Base-by-base conservation (phyloP, 2,797 vertebrate genomes). In the Muraenolepis orangiensis region DNA sequence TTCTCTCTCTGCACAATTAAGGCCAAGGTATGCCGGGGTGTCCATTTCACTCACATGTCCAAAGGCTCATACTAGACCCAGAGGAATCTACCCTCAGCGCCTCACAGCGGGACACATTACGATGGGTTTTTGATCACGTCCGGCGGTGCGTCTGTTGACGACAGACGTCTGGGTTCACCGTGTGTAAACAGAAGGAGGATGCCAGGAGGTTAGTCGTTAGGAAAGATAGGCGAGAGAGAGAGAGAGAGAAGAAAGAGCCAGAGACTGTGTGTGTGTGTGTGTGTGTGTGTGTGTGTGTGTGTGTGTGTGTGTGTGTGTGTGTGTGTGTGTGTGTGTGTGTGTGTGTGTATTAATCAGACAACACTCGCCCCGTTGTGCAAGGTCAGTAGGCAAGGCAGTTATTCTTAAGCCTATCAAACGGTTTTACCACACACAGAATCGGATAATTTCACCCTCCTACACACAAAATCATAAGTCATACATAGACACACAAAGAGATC, bases 301-400 rank as follows among this genome's bases (percentile, higher is more conserved):
- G 61, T 34, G 42, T 20, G 5, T 20, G 40, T 14, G 13, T 42
- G 16, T 34, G 72, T 23, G 36, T 78, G 76, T 83, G 72, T 80
- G 77, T 80, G 31, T 23, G 32, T 38, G 29, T 23, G 67, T 38
- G 76, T 86, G 61, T 78, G 82, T 23, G 74, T 87, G 88, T 84
- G 57, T 72, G 69, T 16, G 61, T 11, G 81, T 84, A 91, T 89
- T 87, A 90, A 82, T 72, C 7, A 26, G 42, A 84, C 79, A 66
- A 80, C 87, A 85, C 78, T 76, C 73, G 76, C 87, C 72, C 82
- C 70, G 30, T 77, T 78, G 82, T 84, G 79, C 79, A 81, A 82
- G 83, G 88, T 89, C 87, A 91, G 81, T 87, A 77, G 81, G 86
- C 78, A 86, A 88, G 74, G 75, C 76, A 69, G 84, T 81, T 81